These are phyloP conservation scores for Patella vulgata DNA, from an alignment of 1,140 invertebrate genomes.

Conservation along the genomic window DNA sequence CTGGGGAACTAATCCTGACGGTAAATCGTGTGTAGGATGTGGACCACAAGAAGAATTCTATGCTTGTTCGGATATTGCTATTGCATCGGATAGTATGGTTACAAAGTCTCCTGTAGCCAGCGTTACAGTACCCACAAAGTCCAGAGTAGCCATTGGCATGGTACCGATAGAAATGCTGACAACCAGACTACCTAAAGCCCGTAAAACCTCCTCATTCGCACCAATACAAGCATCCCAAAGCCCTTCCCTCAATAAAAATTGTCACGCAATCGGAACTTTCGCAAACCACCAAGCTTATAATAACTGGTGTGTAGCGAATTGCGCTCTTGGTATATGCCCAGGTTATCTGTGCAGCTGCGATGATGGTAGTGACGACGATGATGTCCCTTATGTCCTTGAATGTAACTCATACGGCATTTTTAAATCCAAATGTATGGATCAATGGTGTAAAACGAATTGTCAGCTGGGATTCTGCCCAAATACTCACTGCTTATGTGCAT, in stretches of 20 bases:
- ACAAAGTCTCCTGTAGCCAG: background rate
- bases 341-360: no score
- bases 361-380: no score
- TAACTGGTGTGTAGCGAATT: no score
- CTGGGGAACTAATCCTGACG: constrained; percentile 21
- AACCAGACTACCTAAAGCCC: background rate
- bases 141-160: constrained; percentile 7
- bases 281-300: no score
- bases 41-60: constrained; percentile 50
- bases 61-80: constrained; percentile 40
- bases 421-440: no score
- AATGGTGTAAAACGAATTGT: constrained; percentile 15
- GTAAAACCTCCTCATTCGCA: constrained; percentile 19
- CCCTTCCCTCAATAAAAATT: no score
- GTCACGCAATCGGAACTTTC: no score
- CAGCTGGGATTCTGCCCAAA: constrained; percentile 8
- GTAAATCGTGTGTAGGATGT: constrained; percentile 26
- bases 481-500: constrained; percentile 11
- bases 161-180: constrained; percentile 10
- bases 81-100: background rate
- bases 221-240: constrained; percentile 30
- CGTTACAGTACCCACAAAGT: constrained; percentile 7
- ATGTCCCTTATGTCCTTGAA: no score
- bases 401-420: no score
- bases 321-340: no score